Evolutionary conservation across 2,113 vertebrate species (phyloP), one percentile per base, ranked within the genome.

Genomic region (Centropus bengalensis): DNA sequence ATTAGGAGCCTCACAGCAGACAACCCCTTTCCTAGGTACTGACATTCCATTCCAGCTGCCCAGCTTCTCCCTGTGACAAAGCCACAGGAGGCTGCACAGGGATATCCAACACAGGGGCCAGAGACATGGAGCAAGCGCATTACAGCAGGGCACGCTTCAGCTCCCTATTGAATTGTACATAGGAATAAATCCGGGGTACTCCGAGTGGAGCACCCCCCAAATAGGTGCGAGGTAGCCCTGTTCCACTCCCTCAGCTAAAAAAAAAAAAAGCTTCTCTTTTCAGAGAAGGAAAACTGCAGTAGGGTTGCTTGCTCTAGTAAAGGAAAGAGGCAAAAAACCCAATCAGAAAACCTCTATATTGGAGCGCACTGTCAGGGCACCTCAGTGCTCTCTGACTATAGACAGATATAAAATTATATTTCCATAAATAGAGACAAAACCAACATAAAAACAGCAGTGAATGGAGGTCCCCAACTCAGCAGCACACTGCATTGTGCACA

Each of bases 181-280:
- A 19, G 30, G 69, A 68, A 75, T 63, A 83, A 78, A 42, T 17
- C 26, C 33, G 8, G 63, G 30, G 5, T 5, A 36, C 20, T 69
- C 14, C 0, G 6, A 51, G 30, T 3, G 2, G 13, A 38, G 56
- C 12, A 38, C 7, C 22, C 22, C 49, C 32, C 36, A 77, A 24
- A 47, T 0, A 18, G 10, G 5, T 13, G 4, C 16, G 60, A 47
- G 0, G 1, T 4, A 54, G 17, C 8, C 27, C 23, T n/a, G 2
- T 40, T 77, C 42, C 28, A 26, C 12, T 64, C 20, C 58, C 68
- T n/a, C 32, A 40, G 30, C 62, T n/a, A n/a, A n/a, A n/a, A n/a
- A n/a, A n/a, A n/a, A n/a, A n/a, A n/a, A n/a, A n/a, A n/a, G n/a
- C n/a, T n/a, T n/a, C n/a, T n/a, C n/a, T n/a, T n/a, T n/a, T 36